A percentile compares a stretch with the other conserved stretches of the same genome.
Evolutionary conservation across 2,797 vertebrate genomes (phyloP).

Genomic region (Spatula versicolor): DNA sequence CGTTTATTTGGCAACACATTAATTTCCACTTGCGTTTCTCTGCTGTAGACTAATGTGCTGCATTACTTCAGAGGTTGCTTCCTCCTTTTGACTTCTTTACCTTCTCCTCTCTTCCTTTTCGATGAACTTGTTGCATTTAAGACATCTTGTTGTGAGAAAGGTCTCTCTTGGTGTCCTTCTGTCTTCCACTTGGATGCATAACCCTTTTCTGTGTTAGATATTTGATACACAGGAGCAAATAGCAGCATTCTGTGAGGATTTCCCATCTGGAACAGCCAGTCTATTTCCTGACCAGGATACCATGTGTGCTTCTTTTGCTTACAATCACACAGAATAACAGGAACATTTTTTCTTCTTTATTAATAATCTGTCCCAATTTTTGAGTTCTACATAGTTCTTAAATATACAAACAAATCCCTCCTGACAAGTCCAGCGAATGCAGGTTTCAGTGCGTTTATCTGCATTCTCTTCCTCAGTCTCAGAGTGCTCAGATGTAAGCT

Average conservation of each 20-base stretch:
- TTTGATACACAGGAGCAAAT: not conserved
- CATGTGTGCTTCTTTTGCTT: not conserved
- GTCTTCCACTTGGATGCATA: not conserved
- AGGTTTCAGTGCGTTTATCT: not conserved
- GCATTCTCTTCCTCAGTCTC: not conserved
- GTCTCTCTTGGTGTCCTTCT: not conserved
- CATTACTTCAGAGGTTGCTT: slow-evolving; percentile 19
- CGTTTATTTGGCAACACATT: slow-evolving; percentile 18
- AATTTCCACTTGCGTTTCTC: not conserved
- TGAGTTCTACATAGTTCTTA: not conserved
- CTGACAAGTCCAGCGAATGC: not conserved
- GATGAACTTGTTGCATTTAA: not conserved
- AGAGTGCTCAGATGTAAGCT: not conserved
- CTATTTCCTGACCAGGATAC: not conserved
- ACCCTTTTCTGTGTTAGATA: not conserved
- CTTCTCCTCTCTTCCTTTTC: not conserved
- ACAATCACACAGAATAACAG: not conserved
- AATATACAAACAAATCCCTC: not conserved
- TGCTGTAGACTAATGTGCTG: not conserved
- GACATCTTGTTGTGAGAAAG: not conserved
- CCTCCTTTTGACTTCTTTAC: not conserved
- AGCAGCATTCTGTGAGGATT: not conserved
- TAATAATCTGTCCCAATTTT: not conserved
- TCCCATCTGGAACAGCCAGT: slow-evolving; percentile 6
- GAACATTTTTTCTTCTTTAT: not conserved